Conservation (phyloP, 2,888 invertebrate genomes). For the Lasioglossum villosulum region DNA sequence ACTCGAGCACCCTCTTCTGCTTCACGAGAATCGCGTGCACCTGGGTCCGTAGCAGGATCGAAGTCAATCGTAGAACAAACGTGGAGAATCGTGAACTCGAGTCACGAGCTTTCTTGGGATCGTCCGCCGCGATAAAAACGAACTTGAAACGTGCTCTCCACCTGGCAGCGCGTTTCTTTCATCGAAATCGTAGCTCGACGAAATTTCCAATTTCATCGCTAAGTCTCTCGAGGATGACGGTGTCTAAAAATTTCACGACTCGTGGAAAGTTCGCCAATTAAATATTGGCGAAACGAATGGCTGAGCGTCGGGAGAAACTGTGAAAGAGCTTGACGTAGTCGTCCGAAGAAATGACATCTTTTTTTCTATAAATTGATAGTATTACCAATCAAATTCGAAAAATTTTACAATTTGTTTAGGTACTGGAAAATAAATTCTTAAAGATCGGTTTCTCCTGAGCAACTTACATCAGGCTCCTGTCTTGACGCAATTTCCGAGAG, state of each 20-base stretch:
- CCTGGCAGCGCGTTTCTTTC: not conserved
- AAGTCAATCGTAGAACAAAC: not conserved
- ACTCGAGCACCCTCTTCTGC: not conserved
- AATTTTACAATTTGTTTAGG: too few species aligned
- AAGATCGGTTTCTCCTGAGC: not conserved
- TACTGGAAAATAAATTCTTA: not conserved
- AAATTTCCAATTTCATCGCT: not conserved
- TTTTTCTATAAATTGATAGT: too few species aligned
- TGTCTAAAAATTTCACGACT: not conserved
- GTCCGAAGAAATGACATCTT: not conserved
- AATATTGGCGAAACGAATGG: not conserved
- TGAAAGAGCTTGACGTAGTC: not conserved
- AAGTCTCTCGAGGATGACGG: not conserved
- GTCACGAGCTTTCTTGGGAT: constrained; percentile 11
- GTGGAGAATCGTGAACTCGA: constrained; percentile 13
- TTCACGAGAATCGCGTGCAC: not conserved
- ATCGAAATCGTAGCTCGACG: not conserved
- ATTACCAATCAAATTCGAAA: too few species aligned
- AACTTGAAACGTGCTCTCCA: not conserved
- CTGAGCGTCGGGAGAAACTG: not conserved
- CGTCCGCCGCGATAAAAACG: not conserved
- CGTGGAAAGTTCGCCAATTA: not conserved
- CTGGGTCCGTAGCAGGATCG: not conserved
- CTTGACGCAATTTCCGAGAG: not conserved
- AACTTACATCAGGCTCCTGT: not conserved